phyloP scores from a whole-genome alignment of 92 coral and sea anemone genomes.

The Actinernus sp. region DNA sequence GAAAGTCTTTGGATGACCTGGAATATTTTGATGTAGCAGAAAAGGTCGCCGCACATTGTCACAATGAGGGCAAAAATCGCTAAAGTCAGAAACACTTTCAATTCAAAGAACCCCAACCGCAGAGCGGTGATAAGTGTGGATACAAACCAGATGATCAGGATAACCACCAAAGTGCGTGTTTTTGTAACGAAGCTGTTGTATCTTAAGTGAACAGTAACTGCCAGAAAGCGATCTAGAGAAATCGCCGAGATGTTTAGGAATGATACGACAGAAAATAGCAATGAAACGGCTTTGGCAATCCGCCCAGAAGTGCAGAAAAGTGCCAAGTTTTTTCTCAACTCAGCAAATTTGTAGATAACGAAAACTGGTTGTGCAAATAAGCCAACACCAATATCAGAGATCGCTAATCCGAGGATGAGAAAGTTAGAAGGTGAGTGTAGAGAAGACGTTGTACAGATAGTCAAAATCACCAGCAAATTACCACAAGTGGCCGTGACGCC shows the following conservation, averaged over 20 bases:
- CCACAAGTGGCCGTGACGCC: conserved; percentile 1
- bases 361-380: conserved; percentile 5
- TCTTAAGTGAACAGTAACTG: conserved; percentile 2
- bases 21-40: neutral
- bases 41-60: neutral
- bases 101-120: neutral
- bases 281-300: neutral
- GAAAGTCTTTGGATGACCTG: neutral
- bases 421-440: conserved; percentile 15
- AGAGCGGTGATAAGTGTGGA: neutral
- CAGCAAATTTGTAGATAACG: neutral
- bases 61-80: neutral
- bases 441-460: neutral
- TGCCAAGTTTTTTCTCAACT: neutral
- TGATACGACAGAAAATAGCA: neutral
- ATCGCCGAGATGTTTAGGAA: neutral
- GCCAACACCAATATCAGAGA: conserved; percentile 16
- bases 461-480: conserved; percentile 5
- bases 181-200: conserved; percentile 2
- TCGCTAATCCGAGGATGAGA: conserved; percentile 12
- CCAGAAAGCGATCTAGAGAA: conserved; percentile 7
- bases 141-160: neutral
- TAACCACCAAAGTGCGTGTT: neutral
- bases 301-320: neutral
- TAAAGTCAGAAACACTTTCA: neutral